Evolutionary conservation across 2,888 invertebrate species (phyloP).

Genomic region (Drosophila engyochracea): DNA sequence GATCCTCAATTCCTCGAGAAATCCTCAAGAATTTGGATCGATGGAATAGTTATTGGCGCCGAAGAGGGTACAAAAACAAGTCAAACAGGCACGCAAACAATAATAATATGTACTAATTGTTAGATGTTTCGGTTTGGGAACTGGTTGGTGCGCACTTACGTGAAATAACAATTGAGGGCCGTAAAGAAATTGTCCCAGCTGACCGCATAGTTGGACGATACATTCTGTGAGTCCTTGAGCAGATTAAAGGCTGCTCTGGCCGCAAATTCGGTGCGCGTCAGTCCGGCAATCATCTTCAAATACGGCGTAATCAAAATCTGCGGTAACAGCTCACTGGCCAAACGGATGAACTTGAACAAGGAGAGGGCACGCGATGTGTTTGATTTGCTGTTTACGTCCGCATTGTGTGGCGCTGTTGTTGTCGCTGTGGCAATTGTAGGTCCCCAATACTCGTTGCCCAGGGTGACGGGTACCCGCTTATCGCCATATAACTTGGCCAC

Average conservation of each 20-base stretch:
- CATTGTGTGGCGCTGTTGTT: neutral
- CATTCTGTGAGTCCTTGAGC: slow-evolving; percentile 88
- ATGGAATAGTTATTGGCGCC: neutral
- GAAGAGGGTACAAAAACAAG: neutral
- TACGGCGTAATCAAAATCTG: slow-evolving; percentile 94
- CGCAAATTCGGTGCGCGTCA: slow-evolving; percentile 91
- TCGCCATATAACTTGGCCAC: slow-evolving; percentile 91
- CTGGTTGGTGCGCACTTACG: slow-evolving; percentile 84
- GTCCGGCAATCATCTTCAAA: slow-evolving; percentile 93
- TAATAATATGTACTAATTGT: neutral
- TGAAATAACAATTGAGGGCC: slow-evolving; percentile 91
- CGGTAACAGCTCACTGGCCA: slow-evolving; percentile 94
- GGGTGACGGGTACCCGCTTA: slow-evolving; percentile 89
- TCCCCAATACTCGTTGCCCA: slow-evolving; percentile 93
- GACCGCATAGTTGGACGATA: slow-evolving; percentile 87
- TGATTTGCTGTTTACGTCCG: neutral
- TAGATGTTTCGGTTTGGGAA: neutral
- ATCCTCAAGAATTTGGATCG: neutral
- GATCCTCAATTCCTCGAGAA: neutral
- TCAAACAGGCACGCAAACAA: neutral
- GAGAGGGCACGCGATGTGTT: slow-evolving; percentile 90
- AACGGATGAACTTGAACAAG: slow-evolving; percentile 95
- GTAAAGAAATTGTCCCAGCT: slow-evolving; percentile 95
- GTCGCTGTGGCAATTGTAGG: slow-evolving; percentile 72
- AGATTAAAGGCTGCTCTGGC: slow-evolving; percentile 92